These are phyloP conservation scores for Tyto alba DNA, from an alignment of 2,113 vertebrate genomes.

Conservation along the genomic window DNA sequence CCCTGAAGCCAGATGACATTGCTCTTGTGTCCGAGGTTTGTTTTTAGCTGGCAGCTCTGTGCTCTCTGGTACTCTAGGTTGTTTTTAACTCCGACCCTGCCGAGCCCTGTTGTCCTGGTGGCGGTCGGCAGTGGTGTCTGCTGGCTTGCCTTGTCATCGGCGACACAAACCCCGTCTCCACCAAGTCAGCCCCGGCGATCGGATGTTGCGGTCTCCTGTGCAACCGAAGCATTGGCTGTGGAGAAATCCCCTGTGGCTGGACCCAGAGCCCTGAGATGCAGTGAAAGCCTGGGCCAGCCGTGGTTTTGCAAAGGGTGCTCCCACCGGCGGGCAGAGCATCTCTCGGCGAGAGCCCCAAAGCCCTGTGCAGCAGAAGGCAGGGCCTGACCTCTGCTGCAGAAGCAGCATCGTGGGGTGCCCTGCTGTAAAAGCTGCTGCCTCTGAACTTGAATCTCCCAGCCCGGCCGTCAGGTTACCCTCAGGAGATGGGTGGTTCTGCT, in stretches of 20 bases:
- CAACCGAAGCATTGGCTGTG: background rate
- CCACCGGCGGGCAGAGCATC: background rate
- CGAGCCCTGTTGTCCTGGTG: background rate
- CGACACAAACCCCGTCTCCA: background rate
- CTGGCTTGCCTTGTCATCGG: background rate
- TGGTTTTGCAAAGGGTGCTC: background rate
- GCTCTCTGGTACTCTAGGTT: background rate
- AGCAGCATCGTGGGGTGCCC: background rate
- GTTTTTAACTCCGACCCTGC: background rate
- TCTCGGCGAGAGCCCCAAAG: too few species aligned
- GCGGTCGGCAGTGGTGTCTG: background rate
- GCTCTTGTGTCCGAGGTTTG: background rate
- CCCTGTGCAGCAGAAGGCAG: too few species aligned
- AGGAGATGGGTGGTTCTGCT: background rate
- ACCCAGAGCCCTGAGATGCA: background rate
- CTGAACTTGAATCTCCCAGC: accelerated
- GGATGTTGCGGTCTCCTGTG: background rate
- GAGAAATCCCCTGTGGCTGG: background rate
- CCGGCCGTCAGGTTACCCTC: accelerated
- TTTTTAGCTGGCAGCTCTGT: background rate
- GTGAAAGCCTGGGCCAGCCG: background rate
- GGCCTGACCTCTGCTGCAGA: background rate
- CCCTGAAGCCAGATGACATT: background rate
- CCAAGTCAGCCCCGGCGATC: background rate
- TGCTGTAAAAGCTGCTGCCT: background rate